Evolutionary conservation across 2,797 vertebrate genomes (phyloP).

Genomic region (Amazona finschi): DNA sequence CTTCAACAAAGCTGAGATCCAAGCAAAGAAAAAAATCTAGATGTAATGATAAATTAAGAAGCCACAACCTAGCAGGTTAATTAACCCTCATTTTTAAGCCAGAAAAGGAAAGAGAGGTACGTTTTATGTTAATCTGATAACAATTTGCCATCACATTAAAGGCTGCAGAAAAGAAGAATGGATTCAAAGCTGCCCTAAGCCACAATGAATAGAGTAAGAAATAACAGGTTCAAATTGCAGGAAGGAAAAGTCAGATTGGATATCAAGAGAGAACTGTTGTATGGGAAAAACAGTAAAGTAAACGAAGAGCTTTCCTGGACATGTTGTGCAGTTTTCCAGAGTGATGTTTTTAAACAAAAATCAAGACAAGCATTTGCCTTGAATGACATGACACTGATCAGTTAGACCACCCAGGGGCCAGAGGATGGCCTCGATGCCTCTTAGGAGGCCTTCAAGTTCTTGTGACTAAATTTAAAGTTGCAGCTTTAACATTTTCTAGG

Average conservation of each 20-base stretch:
- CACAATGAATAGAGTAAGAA: neutral
- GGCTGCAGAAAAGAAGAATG: neutral
- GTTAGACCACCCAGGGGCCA: neutral
- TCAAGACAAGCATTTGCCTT: neutral
- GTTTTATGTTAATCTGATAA: neutral
- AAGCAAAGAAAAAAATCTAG: neutral
- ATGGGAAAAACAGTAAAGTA: neutral
- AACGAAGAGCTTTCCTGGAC: neutral
- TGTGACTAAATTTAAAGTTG: conserved; percentile 14
- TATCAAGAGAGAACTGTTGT: neutral
- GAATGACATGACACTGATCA: neutral
- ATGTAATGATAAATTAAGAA: conserved; percentile 12
- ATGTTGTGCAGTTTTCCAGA: neutral
- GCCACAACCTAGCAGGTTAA: conserved; percentile 15
- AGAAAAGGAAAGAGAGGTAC: neutral
- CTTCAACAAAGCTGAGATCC: neutral
- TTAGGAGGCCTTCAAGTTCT: conserved; percentile 5
- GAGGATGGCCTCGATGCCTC: neutral
- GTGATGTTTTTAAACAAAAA: neutral
- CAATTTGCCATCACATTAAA: neutral
- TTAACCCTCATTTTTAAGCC: conserved; percentile 16
- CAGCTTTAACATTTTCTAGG: neutral
- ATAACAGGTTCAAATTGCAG: conserved; percentile 17
- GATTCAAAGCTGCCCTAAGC: neutral
- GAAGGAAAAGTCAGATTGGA: neutral